These are phyloP conservation scores for Drosophila melanosoma DNA, from an alignment of 2,888 invertebrate species.

Conservation along the genomic window DNA sequence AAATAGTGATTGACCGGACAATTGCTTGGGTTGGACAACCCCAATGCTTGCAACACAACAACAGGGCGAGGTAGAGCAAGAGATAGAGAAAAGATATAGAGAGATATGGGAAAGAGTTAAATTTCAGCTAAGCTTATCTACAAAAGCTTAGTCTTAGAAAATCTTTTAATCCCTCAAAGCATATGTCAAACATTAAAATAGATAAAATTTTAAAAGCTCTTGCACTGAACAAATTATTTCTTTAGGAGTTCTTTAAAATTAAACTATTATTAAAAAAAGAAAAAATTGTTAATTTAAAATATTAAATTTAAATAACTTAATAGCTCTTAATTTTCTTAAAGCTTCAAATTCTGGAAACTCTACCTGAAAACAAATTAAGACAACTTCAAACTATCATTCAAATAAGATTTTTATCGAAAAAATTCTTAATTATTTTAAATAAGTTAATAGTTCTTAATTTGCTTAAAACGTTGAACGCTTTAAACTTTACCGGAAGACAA, in stretches of 20 bases:
- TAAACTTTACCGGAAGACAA: no score
- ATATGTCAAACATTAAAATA: neutral
- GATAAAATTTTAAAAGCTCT: no score
- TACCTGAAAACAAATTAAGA: neutral
- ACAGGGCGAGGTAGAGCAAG: neutral
- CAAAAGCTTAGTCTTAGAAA: neutral
- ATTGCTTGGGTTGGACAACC: conserved; percentile 12
- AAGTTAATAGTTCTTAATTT: neutral
- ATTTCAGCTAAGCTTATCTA: neutral
- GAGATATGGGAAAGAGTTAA: neutral
- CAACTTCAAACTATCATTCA: neutral
- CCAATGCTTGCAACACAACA: neutral
- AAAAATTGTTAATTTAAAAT: neutral
- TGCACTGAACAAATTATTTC: neutral
- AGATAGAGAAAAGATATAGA: neutral
- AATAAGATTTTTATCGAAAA: neutral
- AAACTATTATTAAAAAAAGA: neutral
- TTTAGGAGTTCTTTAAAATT: neutral
- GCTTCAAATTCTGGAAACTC: neutral
- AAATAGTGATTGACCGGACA: conserved; percentile 27
- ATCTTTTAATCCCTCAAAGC: neutral
- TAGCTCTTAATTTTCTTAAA: neutral
- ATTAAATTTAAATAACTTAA: no score
- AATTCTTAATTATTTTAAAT: neutral
- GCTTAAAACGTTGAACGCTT: neutral